A percentile compares a stretch with the other conserved stretches of the same genome.
Evolutionary conservation across 2,888 invertebrate species (phyloP).

Genomic region (Rosalia funebris): DNA sequence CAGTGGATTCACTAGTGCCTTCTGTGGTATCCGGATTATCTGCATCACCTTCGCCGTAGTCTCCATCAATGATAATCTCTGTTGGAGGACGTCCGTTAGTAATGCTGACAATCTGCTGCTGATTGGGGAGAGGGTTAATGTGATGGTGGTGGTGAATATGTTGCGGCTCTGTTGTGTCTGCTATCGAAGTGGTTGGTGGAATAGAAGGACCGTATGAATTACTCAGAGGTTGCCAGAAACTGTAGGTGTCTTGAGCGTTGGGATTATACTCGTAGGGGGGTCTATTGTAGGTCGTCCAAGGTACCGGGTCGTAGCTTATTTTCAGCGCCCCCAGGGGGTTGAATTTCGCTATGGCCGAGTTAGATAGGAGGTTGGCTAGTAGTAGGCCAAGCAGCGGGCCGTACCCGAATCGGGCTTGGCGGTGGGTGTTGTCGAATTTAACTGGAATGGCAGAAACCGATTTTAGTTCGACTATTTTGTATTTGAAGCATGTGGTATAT

Average conservation of each 20-base stretch:
- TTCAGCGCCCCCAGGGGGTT: slow-evolving; percentile 39
- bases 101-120: slow-evolving; percentile 43
- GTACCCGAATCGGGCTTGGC: slow-evolving; percentile 44
- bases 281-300: slow-evolving; percentile 42
- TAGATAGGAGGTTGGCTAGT: slow-evolving; percentile 47
- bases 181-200: neutral
- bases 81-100: slow-evolving; percentile 26
- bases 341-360: slow-evolving; percentile 47
- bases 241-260: too few species aligned
- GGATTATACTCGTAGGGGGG: slow-evolving; percentile 27
- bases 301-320: slow-evolving; percentile 43
- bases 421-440: slow-evolving; percentile 22
- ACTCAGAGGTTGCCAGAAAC: slow-evolving; percentile 43
- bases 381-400: slow-evolving; percentile 48
- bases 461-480: neutral
- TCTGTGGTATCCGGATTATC: slow-evolving; percentile 10
- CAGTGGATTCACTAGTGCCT: neutral
- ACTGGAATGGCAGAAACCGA: slow-evolving; percentile 11
- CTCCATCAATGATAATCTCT: slow-evolving; percentile 31
- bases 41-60: slow-evolving; percentile 10
- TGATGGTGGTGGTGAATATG: slow-evolving; percentile 42
- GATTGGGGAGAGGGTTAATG: slow-evolving; percentile 23
- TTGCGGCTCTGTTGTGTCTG: slow-evolving; percentile 32
- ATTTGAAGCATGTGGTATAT: too few species aligned
- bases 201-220: slow-evolving; percentile 36